phyloP scores from a whole-genome alignment of 2,797 vertebrate genomes.

The Cyprinella venusta region DNA sequence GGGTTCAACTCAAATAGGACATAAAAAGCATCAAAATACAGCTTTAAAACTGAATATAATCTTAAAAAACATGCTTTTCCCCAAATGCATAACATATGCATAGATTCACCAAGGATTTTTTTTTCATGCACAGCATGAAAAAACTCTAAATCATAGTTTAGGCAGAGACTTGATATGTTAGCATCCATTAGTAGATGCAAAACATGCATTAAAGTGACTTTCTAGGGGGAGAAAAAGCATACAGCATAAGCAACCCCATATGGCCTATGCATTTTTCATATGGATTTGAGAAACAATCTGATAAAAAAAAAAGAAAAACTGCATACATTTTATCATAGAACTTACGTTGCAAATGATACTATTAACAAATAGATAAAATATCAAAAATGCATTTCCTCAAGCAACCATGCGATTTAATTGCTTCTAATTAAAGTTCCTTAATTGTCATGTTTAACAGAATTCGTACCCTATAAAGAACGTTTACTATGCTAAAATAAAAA shows the following conservation, averaged over 20 bases:
- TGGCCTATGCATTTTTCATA: constrained; percentile 57
- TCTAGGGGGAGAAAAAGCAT: constrained; percentile 27
- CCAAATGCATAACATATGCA: neutral
- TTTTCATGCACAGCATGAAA: neutral
- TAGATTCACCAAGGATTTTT: neutral
- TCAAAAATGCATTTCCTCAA: neutral
- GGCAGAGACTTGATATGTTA: constrained; percentile 6
- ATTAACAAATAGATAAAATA: neutral
- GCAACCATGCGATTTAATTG: neutral
- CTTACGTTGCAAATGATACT: neutral
- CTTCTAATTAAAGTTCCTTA: neutral
- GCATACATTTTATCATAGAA: constrained; percentile 26
- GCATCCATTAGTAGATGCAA: constrained; percentile 35
- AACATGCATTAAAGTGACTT: constrained; percentile 39
- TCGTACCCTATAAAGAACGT: too few species aligned
- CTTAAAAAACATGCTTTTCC: neutral
- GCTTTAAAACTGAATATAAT: neutral
- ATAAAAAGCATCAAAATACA: neutral
- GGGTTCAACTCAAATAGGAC: neutral
- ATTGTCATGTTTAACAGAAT: neutral
- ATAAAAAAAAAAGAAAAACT: constrained; percentile 36
- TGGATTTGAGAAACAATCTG: constrained; percentile 8
- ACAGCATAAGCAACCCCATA: constrained; percentile 47
- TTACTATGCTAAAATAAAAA: neutral
- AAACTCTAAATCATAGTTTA: neutral